These are phyloP conservation scores for Melospiza melodia DNA, from an alignment of 2,113 vertebrate genomes.

Conservation along the genomic window DNA sequence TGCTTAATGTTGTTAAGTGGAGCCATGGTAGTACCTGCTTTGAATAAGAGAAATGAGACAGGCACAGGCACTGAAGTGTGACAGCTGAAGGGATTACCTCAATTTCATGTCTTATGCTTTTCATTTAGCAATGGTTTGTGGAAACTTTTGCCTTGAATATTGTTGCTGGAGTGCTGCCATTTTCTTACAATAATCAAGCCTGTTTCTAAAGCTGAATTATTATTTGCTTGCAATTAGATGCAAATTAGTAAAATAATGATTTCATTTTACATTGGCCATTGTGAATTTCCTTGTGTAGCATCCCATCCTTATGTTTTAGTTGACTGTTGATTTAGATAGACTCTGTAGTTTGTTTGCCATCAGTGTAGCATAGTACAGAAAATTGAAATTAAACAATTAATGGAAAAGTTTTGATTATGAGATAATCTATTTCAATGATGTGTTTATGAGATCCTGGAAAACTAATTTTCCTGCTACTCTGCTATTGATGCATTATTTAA, in stretches of 20 bases:
- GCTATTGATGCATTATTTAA: background rate
- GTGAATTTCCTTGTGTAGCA: background rate
- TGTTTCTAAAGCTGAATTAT: background rate
- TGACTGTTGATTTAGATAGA: background rate
- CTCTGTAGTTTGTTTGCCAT: background rate
- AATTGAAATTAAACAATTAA: background rate
- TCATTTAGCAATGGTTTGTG: background rate
- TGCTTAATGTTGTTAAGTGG: background rate
- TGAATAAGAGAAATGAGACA: background rate
- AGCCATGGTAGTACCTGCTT: background rate
- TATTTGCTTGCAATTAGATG: background rate
- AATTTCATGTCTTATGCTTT: background rate
- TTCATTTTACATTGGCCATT: background rate
- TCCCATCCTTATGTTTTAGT: background rate
- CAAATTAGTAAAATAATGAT: background rate
- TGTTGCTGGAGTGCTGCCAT: background rate
- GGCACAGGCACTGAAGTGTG: background rate
- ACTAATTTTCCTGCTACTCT: background rate
- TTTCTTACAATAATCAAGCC: background rate
- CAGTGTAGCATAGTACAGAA: background rate
- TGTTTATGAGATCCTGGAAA: background rate
- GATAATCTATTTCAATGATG: background rate
- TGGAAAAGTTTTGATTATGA: background rate
- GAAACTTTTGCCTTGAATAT: background rate
- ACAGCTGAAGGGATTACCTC: background rate